Evolutionary conservation across 2,113 vertebrate genomes (phyloP).

Genomic region (Ceyx margarethae): DNA sequence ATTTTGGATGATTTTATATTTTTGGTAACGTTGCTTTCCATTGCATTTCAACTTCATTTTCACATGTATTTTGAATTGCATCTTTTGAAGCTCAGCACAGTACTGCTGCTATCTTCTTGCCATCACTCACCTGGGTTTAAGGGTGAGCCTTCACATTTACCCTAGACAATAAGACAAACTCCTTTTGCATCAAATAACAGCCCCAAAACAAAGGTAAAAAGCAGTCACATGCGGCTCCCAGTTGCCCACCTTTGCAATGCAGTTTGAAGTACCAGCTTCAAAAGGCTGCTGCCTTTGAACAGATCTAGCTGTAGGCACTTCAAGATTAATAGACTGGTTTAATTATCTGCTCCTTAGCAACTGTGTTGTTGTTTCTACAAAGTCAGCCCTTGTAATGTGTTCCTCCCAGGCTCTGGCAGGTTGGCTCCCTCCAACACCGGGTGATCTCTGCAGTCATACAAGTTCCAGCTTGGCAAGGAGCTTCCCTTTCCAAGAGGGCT

Average conservation of each 20-base stretch:
- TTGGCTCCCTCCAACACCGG: not conserved
- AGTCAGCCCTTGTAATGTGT: not conserved
- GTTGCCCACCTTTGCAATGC: not conserved
- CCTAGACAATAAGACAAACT: not conserved
- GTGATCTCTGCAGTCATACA: accelerated
- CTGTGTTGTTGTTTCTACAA: not conserved
- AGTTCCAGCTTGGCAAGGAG: constrained; percentile 11
- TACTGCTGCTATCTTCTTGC: not conserved
- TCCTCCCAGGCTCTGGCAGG: not conserved
- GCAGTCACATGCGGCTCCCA: not conserved
- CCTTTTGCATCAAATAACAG: not conserved
- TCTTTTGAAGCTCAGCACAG: not conserved
- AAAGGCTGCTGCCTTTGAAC: constrained; percentile 18
- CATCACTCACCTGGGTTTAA: not conserved
- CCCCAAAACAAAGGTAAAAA: not conserved
- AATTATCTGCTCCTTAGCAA: constrained; percentile 30
- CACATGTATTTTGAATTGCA: not conserved
- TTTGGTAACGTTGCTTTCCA: not conserved
- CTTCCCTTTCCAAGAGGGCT: not conserved
- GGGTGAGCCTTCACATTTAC: not conserved
- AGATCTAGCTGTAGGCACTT: constrained; percentile 20
- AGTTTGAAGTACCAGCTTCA: constrained; percentile 11
- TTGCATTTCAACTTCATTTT: not conserved
- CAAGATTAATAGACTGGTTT: constrained; percentile 12
- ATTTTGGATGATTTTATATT: not conserved